phyloP scores from a whole-genome alignment of 1,140 invertebrate species.

The Galleria mellonella region DNA sequence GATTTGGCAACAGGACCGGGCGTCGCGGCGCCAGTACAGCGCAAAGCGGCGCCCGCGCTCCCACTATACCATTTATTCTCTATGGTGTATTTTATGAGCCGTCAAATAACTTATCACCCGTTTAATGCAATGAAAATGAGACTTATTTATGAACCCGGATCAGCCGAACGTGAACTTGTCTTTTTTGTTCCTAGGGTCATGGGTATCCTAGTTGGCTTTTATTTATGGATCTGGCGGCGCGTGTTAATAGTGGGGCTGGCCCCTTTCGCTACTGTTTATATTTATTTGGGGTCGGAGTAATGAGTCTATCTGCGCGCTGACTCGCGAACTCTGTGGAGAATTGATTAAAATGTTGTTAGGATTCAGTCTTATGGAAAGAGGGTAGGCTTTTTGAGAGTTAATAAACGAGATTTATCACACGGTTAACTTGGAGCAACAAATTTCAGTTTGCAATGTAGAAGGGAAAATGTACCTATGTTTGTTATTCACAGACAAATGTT shows the following conservation, averaged over 20 bases:
- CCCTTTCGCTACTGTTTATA: conserved; percentile 66
- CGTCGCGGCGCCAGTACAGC: conserved; percentile 27
- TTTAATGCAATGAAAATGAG: conserved; percentile 65
- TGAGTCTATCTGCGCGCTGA: conserved; percentile 68
- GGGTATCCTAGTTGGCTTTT: conserved; percentile 38
- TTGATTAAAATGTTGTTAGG: conserved; percentile 69
- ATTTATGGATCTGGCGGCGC: conserved; percentile 62
- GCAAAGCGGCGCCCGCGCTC: conserved; percentile 8
- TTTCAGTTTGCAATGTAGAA: too few species aligned
- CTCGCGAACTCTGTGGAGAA: conserved; percentile 68
- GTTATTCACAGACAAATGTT: too few species aligned
- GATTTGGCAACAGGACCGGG: conserved; percentile 55
- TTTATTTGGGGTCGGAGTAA: conserved; percentile 68
- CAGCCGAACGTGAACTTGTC: conserved; percentile 43
- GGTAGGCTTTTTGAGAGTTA: conserved; percentile 61
- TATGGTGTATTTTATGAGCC: conserved; percentile 50
- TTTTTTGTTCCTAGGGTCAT: conserved; percentile 45
- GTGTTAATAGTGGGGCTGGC: conserved; percentile 61
- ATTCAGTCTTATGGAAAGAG: conserved; percentile 53
- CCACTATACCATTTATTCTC: background rate
- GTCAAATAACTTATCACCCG: conserved; percentile 66
- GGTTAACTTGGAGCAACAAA: conserved; percentile 27
- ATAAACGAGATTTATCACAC: conserved; percentile 54
- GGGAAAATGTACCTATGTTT: too few species aligned
- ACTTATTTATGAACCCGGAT: conserved; percentile 59